These are phyloP conservation scores for Acheta domesticus DNA, from an alignment of 2,888 invertebrate genomes.

Conservation along the genomic window DNA sequence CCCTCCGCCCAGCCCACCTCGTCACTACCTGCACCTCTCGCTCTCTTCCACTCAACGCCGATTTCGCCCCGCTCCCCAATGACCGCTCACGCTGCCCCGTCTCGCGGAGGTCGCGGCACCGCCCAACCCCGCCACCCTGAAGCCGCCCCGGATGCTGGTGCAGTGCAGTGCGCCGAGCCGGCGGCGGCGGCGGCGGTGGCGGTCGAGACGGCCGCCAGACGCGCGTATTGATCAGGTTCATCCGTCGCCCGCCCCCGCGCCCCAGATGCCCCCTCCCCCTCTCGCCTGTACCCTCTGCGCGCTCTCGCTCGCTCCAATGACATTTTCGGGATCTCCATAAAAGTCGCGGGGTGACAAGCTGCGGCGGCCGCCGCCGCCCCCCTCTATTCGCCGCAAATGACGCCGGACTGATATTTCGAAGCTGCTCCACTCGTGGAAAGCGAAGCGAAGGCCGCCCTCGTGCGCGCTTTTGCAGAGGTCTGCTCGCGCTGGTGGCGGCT, in stretches of 20 bases:
- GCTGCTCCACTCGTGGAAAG: slow-evolving; percentile 44
- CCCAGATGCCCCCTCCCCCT: neutral
- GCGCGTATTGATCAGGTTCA: neutral
- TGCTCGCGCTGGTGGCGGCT: too few relatives aligned
- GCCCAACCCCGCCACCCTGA: neutral
- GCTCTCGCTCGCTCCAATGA: neutral
- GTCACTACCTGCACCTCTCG: too few relatives aligned
- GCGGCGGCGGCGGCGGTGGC: neutral
- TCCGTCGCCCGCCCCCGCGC: neutral
- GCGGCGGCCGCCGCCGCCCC: neutral
- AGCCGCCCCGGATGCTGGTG: neutral
- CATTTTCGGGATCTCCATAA: neutral
- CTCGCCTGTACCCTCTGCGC: neutral
- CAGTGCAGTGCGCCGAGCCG: neutral
- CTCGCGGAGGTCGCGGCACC: neutral
- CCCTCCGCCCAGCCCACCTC: too few relatives aligned
- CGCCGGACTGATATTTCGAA: slow-evolving; percentile 41
- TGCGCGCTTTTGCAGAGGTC: slow-evolving; percentile 31
- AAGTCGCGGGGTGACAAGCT: slow-evolving; percentile 12
- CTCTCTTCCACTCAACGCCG: too few relatives aligned
- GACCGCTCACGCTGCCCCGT: neutral
- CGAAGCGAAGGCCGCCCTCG: slow-evolving; percentile 39
- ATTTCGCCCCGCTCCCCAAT: too few relatives aligned
- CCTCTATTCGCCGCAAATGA: neutral
- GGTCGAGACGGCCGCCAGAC: neutral